Base-by-base conservation (phyloP, 2,888 invertebrate species). In the Noctua fimbriata region DNA sequence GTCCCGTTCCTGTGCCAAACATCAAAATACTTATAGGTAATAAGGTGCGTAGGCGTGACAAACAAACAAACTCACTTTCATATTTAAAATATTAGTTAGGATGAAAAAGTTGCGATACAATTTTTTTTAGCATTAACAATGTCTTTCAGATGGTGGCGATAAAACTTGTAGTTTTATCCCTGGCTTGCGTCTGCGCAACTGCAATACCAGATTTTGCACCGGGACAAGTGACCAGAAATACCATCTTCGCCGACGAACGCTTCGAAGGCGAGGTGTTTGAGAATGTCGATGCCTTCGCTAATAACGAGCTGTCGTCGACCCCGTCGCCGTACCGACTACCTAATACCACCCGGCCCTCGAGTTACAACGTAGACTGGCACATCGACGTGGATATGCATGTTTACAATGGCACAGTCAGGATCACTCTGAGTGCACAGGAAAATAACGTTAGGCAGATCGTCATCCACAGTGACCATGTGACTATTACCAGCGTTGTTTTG, bases 301-400 rank as follows among this genome's bases (percentile, higher is more conserved):
- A 76, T 14, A 73, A 83, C 1, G 74, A 78, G n/a, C 58, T 86
- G n/a, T 84, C 84, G 9, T 88, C 90, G 47, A 88, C 82, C 21
- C 60, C 78, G 0, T 91, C 91, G n/a, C 86, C 91, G 18, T 97
- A 94, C 89, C 93, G 97, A 52, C 93, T 97, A 5, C 97, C 97
- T 0, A 94, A 89, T 0, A 95, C 95, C 0, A 96, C 98, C 0
- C 87, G 79, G 28, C 98, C 98, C 0, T 85, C 75, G 0, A 93
- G 94, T 47, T 98, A 98, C 87, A 91, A 95, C 0, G 90, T 98
- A 0, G 84, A 93, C 0, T 94, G 98, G 89, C 89, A 86, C 0
- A 95, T 97, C 0, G 93, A 81, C 18, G 21, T 52, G 0, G 71
- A 83, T 0, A 67, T 63, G 5, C 84, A 92, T 24, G 18, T 77